These are phyloP conservation scores for Eupeodes corollae DNA, from an alignment of 1,140 invertebrate species.

Conservation along the genomic window DNA sequence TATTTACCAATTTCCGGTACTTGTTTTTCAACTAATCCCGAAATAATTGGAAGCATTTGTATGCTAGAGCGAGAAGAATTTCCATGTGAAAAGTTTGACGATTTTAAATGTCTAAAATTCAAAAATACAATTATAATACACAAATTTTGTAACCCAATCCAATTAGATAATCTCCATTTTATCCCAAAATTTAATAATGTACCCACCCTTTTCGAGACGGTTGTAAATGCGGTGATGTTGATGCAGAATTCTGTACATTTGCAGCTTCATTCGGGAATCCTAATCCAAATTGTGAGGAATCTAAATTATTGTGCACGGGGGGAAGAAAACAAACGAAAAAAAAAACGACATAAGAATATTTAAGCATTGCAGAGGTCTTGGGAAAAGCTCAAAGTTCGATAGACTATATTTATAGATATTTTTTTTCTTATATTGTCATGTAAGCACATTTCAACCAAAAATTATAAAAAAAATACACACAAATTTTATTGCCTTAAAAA, in stretches of 20 bases:
- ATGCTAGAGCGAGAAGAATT: slow-evolving; percentile 38
- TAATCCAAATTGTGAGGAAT: slow-evolving; percentile 19
- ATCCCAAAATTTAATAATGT: not conserved
- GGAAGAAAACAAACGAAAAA: no score
- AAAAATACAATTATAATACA: not conserved
- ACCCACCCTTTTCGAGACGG: slow-evolving; percentile 31
- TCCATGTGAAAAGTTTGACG: slow-evolving; percentile 34
- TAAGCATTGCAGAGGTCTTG: no score
- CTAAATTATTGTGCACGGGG: not conserved
- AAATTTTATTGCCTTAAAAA: no score
- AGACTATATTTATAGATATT: no score
- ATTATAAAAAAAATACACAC: no score
- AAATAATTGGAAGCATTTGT: slow-evolving; percentile 37
- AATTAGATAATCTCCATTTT: not conserved
- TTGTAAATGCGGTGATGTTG: slow-evolving; percentile 31
- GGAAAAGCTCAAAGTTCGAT: no score
- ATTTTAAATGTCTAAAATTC: no score
- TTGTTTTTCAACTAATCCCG: slow-evolving; percentile 34
- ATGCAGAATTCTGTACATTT: slow-evolving; percentile 15
- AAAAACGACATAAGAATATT: no score
- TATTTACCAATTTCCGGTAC: slow-evolving; percentile 29
- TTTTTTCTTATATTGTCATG: no score
- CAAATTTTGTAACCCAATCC: not conserved
- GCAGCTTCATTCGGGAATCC: slow-evolving; percentile 19
- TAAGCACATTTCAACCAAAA: no score